Evolutionary conservation across 2,888 invertebrate genomes (phyloP).

Genomic region (Fabriciana adippe): DNA sequence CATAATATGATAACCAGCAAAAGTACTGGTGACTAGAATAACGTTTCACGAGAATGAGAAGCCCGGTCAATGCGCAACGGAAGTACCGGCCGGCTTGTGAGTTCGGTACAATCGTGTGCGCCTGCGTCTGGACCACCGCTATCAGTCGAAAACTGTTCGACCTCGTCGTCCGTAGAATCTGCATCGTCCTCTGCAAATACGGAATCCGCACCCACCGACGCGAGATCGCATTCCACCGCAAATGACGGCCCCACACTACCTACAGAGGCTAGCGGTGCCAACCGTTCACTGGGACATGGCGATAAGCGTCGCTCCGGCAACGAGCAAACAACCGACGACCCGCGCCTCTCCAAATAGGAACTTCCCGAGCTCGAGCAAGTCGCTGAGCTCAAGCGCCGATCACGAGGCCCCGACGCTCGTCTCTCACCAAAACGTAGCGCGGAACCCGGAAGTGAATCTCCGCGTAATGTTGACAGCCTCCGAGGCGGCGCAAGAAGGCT

Average conservation of each 20-base stretch:
- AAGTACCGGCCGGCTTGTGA: slow-evolving; percentile 65
- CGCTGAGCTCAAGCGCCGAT: slow-evolving; percentile 88
- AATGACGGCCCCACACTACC: slow-evolving; percentile 88
- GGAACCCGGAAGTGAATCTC: slow-evolving; percentile 84
- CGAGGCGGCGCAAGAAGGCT: slow-evolving; percentile 87
- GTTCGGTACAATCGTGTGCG: slow-evolving; percentile 67
- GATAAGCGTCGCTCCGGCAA: slow-evolving; percentile 91
- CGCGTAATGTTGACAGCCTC: slow-evolving; percentile 81
- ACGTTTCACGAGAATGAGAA: slow-evolving; percentile 89
- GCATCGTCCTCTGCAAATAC: slow-evolving; percentile 88
- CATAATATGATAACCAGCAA: slow-evolving; percentile 60
- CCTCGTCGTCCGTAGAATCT: slow-evolving; percentile 91
- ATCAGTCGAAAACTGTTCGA: slow-evolving; percentile 92
- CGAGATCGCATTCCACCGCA: slow-evolving; percentile 86
- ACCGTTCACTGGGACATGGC: slow-evolving; percentile 85
- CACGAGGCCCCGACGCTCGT: slow-evolving; percentile 71
- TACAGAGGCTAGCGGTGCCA: slow-evolving; percentile 90
- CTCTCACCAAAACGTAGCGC: slow-evolving; percentile 79
- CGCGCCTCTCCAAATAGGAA: slow-evolving; percentile 91
- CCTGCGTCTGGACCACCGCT: slow-evolving; percentile 82
- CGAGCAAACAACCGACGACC: slow-evolving; percentile 89
- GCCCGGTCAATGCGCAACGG: slow-evolving; percentile 67
- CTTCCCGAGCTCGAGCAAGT: slow-evolving; percentile 93
- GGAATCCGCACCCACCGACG: slow-evolving; percentile 89
- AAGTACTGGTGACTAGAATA: slow-evolving; percentile 83